phyloP scores from a whole-genome alignment of 2,113 vertebrate species.

The Labeo rohita region DNA sequence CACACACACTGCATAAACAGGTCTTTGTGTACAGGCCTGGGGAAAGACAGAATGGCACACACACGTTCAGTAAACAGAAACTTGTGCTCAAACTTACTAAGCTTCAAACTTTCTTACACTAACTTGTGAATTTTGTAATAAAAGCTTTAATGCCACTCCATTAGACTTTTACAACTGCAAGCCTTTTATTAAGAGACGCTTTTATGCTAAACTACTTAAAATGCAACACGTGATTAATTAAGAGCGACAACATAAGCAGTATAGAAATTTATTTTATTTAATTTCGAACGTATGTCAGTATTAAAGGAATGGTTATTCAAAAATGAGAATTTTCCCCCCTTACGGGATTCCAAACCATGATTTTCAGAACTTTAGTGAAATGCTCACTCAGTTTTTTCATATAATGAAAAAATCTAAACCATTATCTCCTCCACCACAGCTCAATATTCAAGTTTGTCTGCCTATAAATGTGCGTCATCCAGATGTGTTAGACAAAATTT shows the following conservation, averaged over 20 bases:
- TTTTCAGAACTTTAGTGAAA: background rate
- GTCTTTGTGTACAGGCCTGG: constrained; percentile 7
- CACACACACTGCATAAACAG: constrained; percentile 23
- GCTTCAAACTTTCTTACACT: background rate
- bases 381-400: background rate
- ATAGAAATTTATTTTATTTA: background rate
- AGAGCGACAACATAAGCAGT: background rate
- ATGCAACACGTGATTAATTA: background rate
- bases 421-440: too few relatives aligned
- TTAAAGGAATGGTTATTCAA: background rate
- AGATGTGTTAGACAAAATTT: background rate
- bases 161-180: background rate
- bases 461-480: too few relatives aligned
- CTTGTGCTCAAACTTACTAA: constrained; percentile 9
- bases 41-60: constrained; percentile 23
- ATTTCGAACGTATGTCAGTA: background rate
- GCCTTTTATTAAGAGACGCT: background rate
- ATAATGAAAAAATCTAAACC: background rate
- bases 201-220: background rate
- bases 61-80: constrained; percentile 26
- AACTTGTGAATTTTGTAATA: background rate
- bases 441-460: too few relatives aligned
- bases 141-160: background rate
- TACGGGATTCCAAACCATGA: background rate
- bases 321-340: background rate